Base-by-base conservation (phyloP, 2,113 vertebrate genomes). In the Noturus placidus region DNA sequence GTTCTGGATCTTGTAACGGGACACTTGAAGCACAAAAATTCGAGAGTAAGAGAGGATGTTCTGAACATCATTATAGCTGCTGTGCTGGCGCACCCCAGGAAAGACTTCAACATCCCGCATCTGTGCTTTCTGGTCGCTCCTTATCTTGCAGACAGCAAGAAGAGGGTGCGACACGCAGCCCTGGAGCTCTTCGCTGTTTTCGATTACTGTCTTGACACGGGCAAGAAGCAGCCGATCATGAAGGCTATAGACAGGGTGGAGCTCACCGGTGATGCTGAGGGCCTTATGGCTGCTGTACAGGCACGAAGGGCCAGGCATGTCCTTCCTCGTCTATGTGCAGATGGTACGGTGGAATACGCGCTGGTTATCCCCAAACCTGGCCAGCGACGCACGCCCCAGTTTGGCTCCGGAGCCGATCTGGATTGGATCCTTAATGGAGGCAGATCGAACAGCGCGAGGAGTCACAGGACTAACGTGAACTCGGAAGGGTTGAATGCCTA, bases 381-480 rank as follows among this genome's bases (percentile, higher is more conserved):
- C 3, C 94, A 91, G 14, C 89, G 92, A 52, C 91, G 90, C 54
- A 89, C 89, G 3, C 89, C 90, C 20, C 93, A 95, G 63, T 83
- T 86, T 13, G 87, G 91, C 52, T 92, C 93, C 6, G 96, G 95
- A 15, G 96, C 96, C 0, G 97, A 99, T 85, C 92, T 97, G 57
- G 96, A 97, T 82, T 97, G 97, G 97, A 92, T 99, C 67, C 82
- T 97, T 91, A 94, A 96, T 8, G 95, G 96, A 79, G 92, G 88
- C 69, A 94, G 97, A 74, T 92, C 92, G 52, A 96, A 92, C 89
- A 97, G 97, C 4, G 96, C 96, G 0, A 95, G 94, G 87, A 96
- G 94, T 86, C 90, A 90, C 87, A 93, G 93, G 17, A 93, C 93
- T 10, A 94, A 95, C 81, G 61, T 90, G 30, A 86, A 90, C 63